Evolutionary conservation across 2,888 invertebrate species (phyloP).

Genomic region (Minunthozetes semirufus): DNA sequence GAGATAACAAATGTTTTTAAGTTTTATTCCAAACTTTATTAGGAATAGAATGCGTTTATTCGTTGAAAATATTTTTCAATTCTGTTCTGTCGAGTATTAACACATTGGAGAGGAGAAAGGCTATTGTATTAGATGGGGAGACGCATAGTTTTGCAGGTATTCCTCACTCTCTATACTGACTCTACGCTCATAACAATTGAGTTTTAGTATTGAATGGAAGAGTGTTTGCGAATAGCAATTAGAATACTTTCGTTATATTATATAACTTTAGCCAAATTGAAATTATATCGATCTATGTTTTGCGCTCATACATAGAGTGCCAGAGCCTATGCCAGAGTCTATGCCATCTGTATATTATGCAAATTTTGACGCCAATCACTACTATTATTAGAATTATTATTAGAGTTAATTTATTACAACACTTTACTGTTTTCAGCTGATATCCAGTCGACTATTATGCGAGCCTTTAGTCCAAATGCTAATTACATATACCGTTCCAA

Average conservation of each 20-base stretch:
- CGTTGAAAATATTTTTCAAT: background rate
- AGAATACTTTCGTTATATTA: background rate
- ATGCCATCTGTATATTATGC: conserved; percentile 12
- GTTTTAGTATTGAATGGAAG: conserved; percentile 7
- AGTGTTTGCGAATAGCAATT: conserved; percentile 25
- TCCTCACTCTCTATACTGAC: background rate
- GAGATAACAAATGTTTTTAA: conserved; percentile 28
- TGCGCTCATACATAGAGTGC: background rate
- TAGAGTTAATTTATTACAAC: conserved; percentile 30
- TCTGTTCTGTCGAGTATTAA: conserved; percentile 2
- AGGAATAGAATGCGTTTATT: background rate
- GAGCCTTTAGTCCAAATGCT: background rate
- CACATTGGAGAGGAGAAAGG: background rate
- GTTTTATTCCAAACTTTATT: conserved; percentile 15
- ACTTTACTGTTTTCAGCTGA: conserved; percentile 21
- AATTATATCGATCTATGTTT: conserved; percentile 26
- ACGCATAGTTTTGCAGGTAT: background rate
- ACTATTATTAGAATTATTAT: conserved; percentile 28
- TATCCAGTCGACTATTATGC: background rate
- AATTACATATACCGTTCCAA: conserved; percentile 2
- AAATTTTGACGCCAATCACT: conserved; percentile 28
- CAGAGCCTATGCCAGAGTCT: background rate
- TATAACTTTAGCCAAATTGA: conserved; percentile 28
- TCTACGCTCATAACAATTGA: background rate
- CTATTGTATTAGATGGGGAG: background rate